phyloP scores from a whole-genome alignment of 1,140 invertebrate species.

The Drosophila sp. region DNA sequence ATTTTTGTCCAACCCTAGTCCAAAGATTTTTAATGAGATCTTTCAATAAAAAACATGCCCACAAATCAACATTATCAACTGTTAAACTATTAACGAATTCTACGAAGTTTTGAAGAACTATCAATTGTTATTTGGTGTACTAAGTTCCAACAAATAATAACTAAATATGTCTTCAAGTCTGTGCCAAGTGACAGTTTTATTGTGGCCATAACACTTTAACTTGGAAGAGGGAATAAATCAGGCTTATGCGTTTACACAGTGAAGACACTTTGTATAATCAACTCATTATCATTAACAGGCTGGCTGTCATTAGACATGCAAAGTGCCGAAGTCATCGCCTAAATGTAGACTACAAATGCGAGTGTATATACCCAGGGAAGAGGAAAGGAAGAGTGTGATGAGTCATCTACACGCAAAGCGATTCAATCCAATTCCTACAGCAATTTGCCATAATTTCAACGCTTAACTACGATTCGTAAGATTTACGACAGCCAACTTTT shows the following conservation, averaged over 20 bases:
- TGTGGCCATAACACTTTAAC: conserved; percentile 8
- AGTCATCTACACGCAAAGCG: conserved; percentile 46
- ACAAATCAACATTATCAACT: no score
- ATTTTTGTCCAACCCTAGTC: no score
- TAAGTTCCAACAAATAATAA: neutral
- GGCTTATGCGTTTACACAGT: neutral
- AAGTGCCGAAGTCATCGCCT: conserved; percentile 30
- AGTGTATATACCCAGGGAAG: neutral
- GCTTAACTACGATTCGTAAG: conserved; percentile 49
- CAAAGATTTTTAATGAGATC: no score
- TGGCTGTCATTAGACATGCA: conserved; percentile 47
- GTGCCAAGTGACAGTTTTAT: conserved; percentile 12
- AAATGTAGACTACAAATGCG: conserved; percentile 37
- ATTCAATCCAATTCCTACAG: conserved; percentile 46
- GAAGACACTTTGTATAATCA: conserved; percentile 46
- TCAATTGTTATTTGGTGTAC: neutral
- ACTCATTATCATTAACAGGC: conserved; percentile 50
- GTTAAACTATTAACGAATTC: neutral
- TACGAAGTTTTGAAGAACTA: neutral
- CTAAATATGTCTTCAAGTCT: neutral
- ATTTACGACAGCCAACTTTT: conserved; percentile 52
- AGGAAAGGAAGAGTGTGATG: neutral
- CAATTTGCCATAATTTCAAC: conserved; percentile 55
- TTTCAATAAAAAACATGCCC: no score
- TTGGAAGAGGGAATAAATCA: conserved; percentile 3